Evolutionary conservation across 2,113 vertebrate genomes (phyloP), one percentile per base, ranked within the genome.

Genomic region (Ammodytes dubius): DNA sequence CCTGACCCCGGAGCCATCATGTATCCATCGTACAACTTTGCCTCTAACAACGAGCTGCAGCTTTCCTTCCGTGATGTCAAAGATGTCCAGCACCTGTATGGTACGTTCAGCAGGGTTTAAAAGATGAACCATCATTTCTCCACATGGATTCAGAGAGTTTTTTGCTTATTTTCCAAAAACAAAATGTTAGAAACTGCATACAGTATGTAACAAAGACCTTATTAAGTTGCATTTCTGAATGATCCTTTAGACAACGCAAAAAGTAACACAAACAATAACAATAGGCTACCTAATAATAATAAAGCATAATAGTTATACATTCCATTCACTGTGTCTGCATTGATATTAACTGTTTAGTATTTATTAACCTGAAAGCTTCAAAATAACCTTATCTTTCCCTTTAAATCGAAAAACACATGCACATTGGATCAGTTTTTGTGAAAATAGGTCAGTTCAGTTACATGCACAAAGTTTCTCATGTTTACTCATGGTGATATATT

Each of bases 71-170:
- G 93, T 46, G 95, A 96, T 50, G 92, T 96, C 61, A 27, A 90
- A 11, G 94, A 95, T 72, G 95, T 97, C 83, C 96, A 96, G 68
- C 78, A 77, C 15, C 87, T 97, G 61, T 96, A 96, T 0, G 93
- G 95, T 97, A 86, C 82, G 89, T 83, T 17, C 4, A 68, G 8
- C 7, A 65, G 52, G 14, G 14, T 54, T 64, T 5, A 69, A 67
- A 58, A 59, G 35, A 73, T 19, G 12, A 15, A 1, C 14, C 52
- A 9, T 46, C n/a, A 13, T 45, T 74, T 64, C 19, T 45, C 3
- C n/a, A 40, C 11, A 4, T 27, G 3, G 37, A 52, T 13, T 52
- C 10, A 9, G n/a, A 77, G 12, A 68, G 8, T 2, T 27, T 27
- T 7, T 13, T 27, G 35, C 13, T 66, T 50, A 17, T 15, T 78